Conservation (phyloP, 2,797 vertebrate species). For the Cyprinella venusta region DNA sequence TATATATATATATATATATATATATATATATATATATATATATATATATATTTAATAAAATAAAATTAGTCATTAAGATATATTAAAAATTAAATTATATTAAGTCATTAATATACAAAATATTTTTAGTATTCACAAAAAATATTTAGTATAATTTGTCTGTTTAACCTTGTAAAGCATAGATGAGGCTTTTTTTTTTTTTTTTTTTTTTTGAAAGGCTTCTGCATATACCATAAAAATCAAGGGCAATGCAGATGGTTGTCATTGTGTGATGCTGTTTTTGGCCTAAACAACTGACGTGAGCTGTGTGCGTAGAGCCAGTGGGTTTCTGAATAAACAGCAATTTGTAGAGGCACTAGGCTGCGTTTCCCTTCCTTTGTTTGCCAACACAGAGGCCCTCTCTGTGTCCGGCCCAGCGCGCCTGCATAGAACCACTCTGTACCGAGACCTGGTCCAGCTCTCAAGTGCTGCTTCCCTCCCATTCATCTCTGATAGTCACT, state of each 20-base stretch:
- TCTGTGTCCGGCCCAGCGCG: slow-evolving; percentile 57
- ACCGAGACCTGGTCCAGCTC: slow-evolving; percentile 50
- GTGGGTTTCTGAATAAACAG: slow-evolving; percentile 63
- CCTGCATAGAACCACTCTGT: slow-evolving; percentile 51
- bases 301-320: slow-evolving; percentile 60
- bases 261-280: slow-evolving; percentile 43
- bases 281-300: slow-evolving; percentile 56
- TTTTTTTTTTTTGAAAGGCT: slow-evolving; percentile 4
- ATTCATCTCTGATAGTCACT: slow-evolving; percentile 9
- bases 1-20: no score
- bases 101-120: not conserved
- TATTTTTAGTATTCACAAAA: not conserved
- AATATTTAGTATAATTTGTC: not conserved
- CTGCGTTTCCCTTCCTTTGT: slow-evolving; percentile 65
- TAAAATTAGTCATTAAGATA: no score
- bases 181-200: not conserved
- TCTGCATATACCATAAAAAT: not conserved
- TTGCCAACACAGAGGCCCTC: slow-evolving; percentile 59
- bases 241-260: not conserved
- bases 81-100: no score
- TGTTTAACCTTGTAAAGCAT: not conserved
- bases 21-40: no score
- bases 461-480: slow-evolving; percentile 38
- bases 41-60: no score
- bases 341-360: slow-evolving; percentile 61